These are phyloP conservation scores for Anolis apletophallus DNA, from an alignment of 2,797 vertebrate genomes.

Conservation along the genomic window DNA sequence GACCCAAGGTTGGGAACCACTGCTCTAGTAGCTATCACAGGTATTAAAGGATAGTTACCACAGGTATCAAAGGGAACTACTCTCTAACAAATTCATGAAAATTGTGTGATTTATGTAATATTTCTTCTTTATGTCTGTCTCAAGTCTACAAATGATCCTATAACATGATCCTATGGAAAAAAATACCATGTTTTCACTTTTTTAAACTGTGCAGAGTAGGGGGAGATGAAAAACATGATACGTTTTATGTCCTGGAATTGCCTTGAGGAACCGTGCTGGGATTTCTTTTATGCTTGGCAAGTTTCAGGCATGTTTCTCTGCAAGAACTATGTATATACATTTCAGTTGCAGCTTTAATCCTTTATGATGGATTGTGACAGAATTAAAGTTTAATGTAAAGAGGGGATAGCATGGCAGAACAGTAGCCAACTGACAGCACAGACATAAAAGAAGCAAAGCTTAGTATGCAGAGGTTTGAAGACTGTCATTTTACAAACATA, in stretches of 20 bases:
- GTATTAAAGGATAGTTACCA: too few species aligned
- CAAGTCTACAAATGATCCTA: background rate
- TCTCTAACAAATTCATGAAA: background rate
- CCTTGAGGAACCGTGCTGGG: background rate
- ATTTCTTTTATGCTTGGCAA: conserved; percentile 22
- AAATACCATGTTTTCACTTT: background rate
- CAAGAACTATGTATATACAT: background rate
- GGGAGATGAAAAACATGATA: conserved; percentile 1
- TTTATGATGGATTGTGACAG: conserved; percentile 18
- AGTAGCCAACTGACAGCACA: conserved; percentile 1
- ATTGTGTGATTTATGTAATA: background rate
- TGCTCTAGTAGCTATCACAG: too few species aligned
- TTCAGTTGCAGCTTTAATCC: conserved; percentile 23
- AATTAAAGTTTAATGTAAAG: conserved; percentile 36
- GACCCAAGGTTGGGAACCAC: too few species aligned
- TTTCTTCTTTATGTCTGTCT: background rate
- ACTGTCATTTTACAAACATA: background rate
- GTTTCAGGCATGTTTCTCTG: conserved; percentile 18
- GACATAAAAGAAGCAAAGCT: conserved; percentile 9
- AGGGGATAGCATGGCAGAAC: conserved; percentile 5
- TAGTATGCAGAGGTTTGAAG: background rate
- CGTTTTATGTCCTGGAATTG: conserved; percentile 6
- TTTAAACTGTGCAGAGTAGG: background rate
- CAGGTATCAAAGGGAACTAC: background rate
- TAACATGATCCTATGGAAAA: too few species aligned